Evolutionary conservation across 2,888 invertebrate genomes (phyloP).

Genomic region (Ormyrus labotus): DNA sequence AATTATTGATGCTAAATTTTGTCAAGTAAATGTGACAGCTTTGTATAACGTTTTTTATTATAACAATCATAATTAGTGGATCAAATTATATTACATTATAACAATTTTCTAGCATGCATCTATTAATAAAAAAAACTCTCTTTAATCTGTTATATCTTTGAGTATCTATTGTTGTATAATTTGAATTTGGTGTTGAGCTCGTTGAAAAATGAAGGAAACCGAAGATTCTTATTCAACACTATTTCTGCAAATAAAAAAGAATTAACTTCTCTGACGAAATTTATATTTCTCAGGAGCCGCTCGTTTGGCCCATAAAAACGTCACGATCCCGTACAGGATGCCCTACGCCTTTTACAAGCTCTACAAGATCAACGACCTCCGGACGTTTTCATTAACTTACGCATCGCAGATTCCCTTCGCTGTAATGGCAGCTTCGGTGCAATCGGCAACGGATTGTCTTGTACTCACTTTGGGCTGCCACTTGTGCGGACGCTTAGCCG

Average conservation of each 20-base stretch:
- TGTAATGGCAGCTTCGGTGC: constrained; percentile 63
- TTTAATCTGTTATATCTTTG: too few species aligned
- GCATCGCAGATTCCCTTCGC: constrained; percentile 64
- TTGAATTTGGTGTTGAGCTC: too few species aligned
- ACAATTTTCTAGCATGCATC: too few species aligned
- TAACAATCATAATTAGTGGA: too few species aligned
- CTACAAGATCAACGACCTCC: constrained; percentile 60
- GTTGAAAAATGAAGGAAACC: too few species aligned
- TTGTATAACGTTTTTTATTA: background rate
- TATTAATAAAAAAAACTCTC: too few species aligned
- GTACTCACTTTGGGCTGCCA: constrained; percentile 66
- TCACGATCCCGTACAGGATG: constrained; percentile 37
- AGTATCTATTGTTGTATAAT: too few species aligned
- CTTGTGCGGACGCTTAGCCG: constrained; percentile 65
- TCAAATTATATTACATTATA: too few species aligned
- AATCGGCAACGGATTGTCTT: constrained; percentile 65
- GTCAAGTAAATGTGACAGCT: background rate
- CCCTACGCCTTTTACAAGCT: constrained; percentile 64
- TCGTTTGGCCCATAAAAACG: background rate
- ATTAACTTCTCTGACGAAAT: too few species aligned
- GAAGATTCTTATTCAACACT: too few species aligned
- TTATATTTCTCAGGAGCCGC: background rate
- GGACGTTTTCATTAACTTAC: constrained; percentile 58
- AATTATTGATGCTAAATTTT: too few species aligned
- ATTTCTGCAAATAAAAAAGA: too few species aligned